Conservation (phyloP, 30 jellyfish, hydroid and myxozoan species). For the Chironex yamaguchii region DNA sequence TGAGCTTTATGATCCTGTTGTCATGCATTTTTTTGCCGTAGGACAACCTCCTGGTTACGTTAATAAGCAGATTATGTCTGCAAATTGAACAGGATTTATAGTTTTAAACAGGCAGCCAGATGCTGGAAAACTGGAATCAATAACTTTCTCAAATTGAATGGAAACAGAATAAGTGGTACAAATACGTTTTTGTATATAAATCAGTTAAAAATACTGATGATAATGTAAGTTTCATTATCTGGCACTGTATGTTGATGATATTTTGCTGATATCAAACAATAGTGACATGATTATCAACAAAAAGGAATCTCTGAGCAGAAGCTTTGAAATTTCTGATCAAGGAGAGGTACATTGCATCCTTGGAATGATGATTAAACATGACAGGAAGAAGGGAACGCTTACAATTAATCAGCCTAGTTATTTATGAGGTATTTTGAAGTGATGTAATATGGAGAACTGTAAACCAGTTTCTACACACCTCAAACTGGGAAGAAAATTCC, state of each 20-base stretch:
- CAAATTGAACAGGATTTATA: conserved; percentile 60
- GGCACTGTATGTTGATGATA: conserved; percentile 63
- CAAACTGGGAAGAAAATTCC: conserved; percentile 53
- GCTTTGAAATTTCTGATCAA: conserved; percentile 45
- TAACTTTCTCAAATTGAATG: conserved; percentile 44
- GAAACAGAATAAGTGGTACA: conserved; percentile 41
- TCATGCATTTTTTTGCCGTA: no score
- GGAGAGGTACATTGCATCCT: conserved; percentile 47
- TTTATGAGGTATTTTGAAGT: conserved; percentile 42
- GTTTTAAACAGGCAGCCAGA: conserved; percentile 72
- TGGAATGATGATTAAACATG: conserved; percentile 45
- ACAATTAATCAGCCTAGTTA: conserved; percentile 41
- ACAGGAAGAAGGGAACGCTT: conserved; percentile 35
- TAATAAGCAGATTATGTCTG: conserved; percentile 52
- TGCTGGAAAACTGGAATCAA: conserved; percentile 74
- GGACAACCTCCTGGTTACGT: conserved; percentile 70
- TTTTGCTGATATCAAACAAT: conserved; percentile 49
- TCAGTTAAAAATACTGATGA: no score
- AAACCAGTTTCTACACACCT: conserved; percentile 63
- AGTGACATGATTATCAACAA: conserved; percentile 26
- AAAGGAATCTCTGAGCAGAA: conserved; percentile 22
- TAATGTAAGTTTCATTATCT: no score
- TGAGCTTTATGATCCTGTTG: no score
- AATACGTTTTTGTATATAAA: conserved; percentile 47
- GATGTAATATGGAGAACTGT: conserved; percentile 61